phyloP scores from a whole-genome alignment of 2,797 vertebrate genomes.

The Rhabdomys pumilio region DNA sequence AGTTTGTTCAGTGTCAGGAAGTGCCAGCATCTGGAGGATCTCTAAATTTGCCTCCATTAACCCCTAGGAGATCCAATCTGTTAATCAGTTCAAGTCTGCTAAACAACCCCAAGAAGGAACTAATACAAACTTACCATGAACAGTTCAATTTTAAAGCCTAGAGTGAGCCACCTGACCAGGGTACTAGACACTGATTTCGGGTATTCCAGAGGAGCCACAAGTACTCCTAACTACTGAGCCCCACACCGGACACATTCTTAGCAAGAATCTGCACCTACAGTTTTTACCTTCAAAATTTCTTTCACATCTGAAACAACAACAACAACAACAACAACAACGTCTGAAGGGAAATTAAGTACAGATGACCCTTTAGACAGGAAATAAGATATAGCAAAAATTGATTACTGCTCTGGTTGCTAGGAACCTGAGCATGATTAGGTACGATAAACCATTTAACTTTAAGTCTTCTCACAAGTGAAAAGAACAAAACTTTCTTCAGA shows the following conservation, averaged over 20 bases:
- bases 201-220: neutral
- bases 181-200: neutral
- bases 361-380: conserved; percentile 1
- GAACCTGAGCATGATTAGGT: neutral
- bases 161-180: neutral
- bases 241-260: neutral
- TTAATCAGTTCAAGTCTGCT: neutral
- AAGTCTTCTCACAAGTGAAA: neutral
- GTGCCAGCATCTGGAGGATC: neutral
- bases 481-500: neutral
- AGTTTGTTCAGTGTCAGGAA: conserved; percentile 5
- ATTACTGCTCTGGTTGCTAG: neutral
- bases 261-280: neutral
- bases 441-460: neutral
- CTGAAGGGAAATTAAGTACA: conserved; percentile 1
- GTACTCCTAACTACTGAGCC: neutral
- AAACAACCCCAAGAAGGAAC: conserved; percentile 41
- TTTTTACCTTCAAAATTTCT: conserved; percentile 39
- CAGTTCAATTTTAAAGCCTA: conserved; percentile 3
- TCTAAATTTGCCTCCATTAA: conserved; percentile 5
- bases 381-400: neutral
- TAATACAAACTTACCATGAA: conserved; percentile 6
- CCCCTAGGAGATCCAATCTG: conserved; percentile 10
- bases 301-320: conserved; percentile 43
- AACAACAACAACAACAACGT: conserved; percentile 50